Conservation (phyloP, 1,140 invertebrate genomes). For the Trichoplusia ni region DNA sequence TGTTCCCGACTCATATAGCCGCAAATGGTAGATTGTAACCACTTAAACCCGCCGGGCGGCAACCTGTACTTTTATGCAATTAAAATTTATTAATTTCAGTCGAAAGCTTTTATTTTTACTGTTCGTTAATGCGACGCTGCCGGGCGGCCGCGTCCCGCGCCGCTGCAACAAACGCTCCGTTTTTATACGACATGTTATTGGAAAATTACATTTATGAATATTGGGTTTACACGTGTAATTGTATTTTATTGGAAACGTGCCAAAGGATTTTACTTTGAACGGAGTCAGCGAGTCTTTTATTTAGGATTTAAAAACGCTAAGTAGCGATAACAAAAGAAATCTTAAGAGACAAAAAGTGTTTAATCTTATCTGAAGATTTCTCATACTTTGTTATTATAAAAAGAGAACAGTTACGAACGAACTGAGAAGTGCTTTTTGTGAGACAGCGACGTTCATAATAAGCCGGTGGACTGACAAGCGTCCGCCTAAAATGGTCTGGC, state of each 20-base stretch:
- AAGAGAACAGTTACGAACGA: conserved; percentile 36
- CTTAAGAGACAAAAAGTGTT: conserved; percentile 20
- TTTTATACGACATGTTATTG: conserved; percentile 29
- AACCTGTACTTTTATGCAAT: conserved; percentile 51
- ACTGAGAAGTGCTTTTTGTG: conserved; percentile 42
- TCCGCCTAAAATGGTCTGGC: conserved; percentile 47
- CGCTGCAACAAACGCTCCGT: neutral
- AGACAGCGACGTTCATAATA: conserved; percentile 50
- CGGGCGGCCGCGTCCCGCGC: neutral
- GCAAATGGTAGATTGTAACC: conserved; percentile 33
- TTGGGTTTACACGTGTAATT: conserved; percentile 25
- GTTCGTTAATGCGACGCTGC: conserved; percentile 33
- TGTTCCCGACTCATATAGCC: conserved; percentile 29
- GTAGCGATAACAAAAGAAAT: neutral
- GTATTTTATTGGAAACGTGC: neutral
- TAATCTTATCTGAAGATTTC: conserved; percentile 24
- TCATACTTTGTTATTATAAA: conserved; percentile 32
- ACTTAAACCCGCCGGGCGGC: conserved; percentile 34
- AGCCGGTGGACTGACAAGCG: conserved; percentile 46
- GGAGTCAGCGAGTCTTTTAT: neutral
- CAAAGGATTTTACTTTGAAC: neutral
- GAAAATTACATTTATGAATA: conserved; percentile 30
- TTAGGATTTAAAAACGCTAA: neutral
- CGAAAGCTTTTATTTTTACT: conserved; percentile 47
- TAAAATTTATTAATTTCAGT: conserved; percentile 61